These are phyloP conservation scores for Zoanthus sociatus DNA, from an alignment of 92 coral and sea anemone species.

Conservation along the genomic window DNA sequence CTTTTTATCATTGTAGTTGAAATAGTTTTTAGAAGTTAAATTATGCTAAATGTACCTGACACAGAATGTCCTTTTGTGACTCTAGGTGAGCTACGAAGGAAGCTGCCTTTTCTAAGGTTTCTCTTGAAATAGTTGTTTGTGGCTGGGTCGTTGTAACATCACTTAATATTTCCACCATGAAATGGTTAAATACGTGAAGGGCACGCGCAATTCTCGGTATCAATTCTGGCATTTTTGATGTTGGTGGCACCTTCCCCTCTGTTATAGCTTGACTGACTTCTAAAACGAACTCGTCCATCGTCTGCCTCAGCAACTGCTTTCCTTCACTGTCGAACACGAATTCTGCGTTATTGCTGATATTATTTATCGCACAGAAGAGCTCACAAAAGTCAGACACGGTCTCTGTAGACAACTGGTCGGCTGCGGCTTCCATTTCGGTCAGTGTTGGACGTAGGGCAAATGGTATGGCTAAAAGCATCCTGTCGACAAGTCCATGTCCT, in stretches of 20 bases:
- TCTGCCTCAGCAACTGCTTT: constrained; percentile 22
- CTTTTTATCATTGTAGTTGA: too few relatives aligned
- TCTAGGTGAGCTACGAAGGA: constrained; percentile 56
- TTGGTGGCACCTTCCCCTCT: constrained; percentile 68
- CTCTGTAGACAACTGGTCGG: constrained; percentile 31
- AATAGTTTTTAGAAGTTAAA: too few relatives aligned
- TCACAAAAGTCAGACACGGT: constrained; percentile 27
- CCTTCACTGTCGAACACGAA: constrained; percentile 43
- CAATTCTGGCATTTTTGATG: constrained; percentile 61
- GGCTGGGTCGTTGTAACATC: constrained; percentile 49
- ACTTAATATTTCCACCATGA: constrained; percentile 59
- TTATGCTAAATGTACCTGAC: constrained; percentile 40
- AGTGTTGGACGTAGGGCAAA: background rate
- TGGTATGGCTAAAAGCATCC: too few relatives aligned
- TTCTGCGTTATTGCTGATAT: background rate
- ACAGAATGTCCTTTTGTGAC: constrained; percentile 64
- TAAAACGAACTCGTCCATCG: constrained; percentile 31
- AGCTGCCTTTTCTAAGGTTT: constrained; percentile 58
- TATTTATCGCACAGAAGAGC: background rate
- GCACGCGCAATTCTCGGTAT: constrained; percentile 54
- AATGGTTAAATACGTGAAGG: constrained; percentile 60
- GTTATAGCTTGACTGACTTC: constrained; percentile 57
- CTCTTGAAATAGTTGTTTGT: constrained; percentile 39
- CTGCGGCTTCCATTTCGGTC: too few relatives aligned
- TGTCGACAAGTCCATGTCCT: too few relatives aligned